These are phyloP conservation scores for Olivierus martensii DNA, from an alignment of 1,140 invertebrate genomes.

Conservation along the genomic window DNA sequence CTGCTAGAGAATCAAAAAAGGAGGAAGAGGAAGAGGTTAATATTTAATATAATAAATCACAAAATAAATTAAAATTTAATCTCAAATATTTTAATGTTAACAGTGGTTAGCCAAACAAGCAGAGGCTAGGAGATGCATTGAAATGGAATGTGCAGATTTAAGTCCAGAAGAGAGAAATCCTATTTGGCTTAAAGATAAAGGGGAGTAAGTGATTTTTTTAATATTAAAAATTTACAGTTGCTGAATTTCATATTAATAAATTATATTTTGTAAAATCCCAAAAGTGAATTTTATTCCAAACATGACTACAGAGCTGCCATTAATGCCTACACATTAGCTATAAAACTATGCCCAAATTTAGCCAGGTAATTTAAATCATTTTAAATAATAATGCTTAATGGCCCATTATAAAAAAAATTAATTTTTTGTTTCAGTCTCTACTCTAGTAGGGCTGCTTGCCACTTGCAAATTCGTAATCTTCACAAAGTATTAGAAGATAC, in stretches of 20 bases:
- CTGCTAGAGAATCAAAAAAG: conserved; percentile 57
- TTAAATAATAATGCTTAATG: too few relatives aligned
- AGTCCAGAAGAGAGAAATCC: conserved; percentile 68
- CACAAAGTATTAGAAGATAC: conserved; percentile 49
- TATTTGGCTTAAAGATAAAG: conserved; percentile 64
- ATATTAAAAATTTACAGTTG: background rate
- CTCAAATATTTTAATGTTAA: conserved; percentile 10
- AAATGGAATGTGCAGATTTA: conserved; percentile 58
- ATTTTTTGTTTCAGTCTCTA: conserved; percentile 39
- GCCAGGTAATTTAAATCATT: conserved; percentile 24
- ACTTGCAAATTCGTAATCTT: conserved; percentile 56
- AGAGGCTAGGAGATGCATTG: conserved; percentile 49
- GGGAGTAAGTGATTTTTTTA: conserved; percentile 41
- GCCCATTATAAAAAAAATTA: too few relatives aligned
- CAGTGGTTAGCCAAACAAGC: conserved; percentile 66
- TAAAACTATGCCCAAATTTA: conserved; percentile 55
- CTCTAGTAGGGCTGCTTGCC: conserved; percentile 56
- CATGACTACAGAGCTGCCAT: conserved; percentile 63
- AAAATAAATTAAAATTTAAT: background rate
- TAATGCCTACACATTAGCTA: conserved; percentile 62
- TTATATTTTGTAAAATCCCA: background rate
- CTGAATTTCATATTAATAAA: background rate
- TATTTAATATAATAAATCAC: background rate
- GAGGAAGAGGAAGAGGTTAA: conserved; percentile 53
- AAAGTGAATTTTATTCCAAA: conserved; percentile 10